Percentiles rank a stretch among this genome's conserved stretches.
phyloP scores from a whole-genome alignment of 2,888 invertebrate genomes.

The Stenoptilia bipunctidactyla region DNA sequence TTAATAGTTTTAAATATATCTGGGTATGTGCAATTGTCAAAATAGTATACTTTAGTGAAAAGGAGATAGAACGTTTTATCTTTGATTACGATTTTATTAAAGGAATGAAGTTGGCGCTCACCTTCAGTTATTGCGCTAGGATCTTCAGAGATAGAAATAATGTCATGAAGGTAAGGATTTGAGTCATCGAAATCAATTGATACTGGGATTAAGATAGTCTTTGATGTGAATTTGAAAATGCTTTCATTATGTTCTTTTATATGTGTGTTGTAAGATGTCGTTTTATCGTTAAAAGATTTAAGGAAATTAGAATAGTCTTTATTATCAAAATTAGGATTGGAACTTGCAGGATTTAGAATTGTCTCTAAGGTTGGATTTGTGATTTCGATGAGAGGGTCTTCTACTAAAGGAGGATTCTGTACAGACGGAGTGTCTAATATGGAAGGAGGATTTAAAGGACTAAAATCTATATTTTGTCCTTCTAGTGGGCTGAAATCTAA shows the following conservation, averaged over 20 bases:
- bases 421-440: no score
- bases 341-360: no score
- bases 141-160: conserved; percentile 8
- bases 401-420: no score
- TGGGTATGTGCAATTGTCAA: conserved; percentile 3
- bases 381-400: no score
- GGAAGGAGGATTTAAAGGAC: no score
- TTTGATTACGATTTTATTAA: neutral
- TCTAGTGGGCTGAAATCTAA: no score
- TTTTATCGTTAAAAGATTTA: conserved; percentile 5
- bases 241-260: conserved; percentile 13
- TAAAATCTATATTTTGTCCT: no score
- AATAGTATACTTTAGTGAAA: conserved; percentile 10
- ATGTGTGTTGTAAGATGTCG: conserved; percentile 13
- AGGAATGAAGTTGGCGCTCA: neutral
- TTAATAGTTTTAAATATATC: conserved; percentile 2
- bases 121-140: conserved; percentile 1
- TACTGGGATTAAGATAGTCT: conserved; percentile 14
- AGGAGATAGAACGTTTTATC: conserved; percentile 8
- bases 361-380: no score
- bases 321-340: no score
- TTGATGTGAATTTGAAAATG: conserved; percentile 9
- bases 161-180: conserved; percentile 16
- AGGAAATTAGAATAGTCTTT: neutral
- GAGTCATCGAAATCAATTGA: conserved; percentile 21